These are phyloP conservation scores for Zeuzera pyrina DNA, from an alignment of 2,888 invertebrate genomes.

Conservation along the genomic window DNA sequence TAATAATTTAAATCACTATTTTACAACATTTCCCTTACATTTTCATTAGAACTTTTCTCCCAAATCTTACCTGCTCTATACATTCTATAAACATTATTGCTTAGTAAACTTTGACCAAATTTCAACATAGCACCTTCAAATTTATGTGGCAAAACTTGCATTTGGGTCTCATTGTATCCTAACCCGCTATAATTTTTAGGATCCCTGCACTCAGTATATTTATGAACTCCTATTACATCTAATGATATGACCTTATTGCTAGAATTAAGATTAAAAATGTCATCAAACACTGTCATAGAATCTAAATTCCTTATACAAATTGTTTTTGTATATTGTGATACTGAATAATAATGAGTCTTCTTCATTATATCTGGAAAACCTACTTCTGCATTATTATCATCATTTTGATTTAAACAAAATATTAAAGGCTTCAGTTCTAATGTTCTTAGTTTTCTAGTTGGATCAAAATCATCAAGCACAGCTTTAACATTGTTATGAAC, in stretches of 20 bases:
- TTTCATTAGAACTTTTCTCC: slow-evolving; percentile 49
- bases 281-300: slow-evolving; percentile 55
- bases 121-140: slow-evolving; percentile 69
- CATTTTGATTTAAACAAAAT: slow-evolving; percentile 60
- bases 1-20: neutral
- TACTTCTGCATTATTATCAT: slow-evolving; percentile 55
- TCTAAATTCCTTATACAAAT: slow-evolving; percentile 55
- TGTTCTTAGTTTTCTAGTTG: slow-evolving; percentile 43
- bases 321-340: slow-evolving; percentile 33
- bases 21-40: slow-evolving; percentile 48
- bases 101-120: slow-evolving; percentile 57
- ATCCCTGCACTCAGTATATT: slow-evolving; percentile 63
- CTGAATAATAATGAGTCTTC: slow-evolving; percentile 55
- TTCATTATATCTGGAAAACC: slow-evolving; percentile 58
- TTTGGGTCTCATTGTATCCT: slow-evolving; percentile 58
- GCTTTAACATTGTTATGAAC: slow-evolving; percentile 69
- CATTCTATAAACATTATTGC: slow-evolving; percentile 59
- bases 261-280: slow-evolving; percentile 42
- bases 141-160: slow-evolving; percentile 61
- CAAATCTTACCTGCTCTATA: slow-evolving; percentile 63
- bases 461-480: slow-evolving; percentile 67
- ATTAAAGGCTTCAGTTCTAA: slow-evolving; percentile 41
- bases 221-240: slow-evolving; percentile 53
- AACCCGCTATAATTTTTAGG: slow-evolving; percentile 39
- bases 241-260: slow-evolving; percentile 37